Evolutionary conservation across 1,140 invertebrate genomes (phyloP), one percentile per base, ranked within the genome.

Genomic region (Neodiprion virginianus): DNA sequence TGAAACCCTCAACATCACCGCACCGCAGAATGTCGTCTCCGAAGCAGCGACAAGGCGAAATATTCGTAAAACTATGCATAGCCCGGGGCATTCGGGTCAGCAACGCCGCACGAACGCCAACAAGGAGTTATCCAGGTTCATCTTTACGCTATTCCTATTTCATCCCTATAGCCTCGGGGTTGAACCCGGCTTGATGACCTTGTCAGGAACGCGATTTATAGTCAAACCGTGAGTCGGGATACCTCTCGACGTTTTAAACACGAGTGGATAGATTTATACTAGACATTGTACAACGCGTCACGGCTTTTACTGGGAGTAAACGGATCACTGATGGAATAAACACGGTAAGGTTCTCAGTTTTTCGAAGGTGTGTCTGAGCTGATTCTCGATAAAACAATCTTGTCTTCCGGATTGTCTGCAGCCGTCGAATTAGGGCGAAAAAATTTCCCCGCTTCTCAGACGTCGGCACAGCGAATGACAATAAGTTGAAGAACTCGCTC

Each of bases 1-100:
- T 72, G 21, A 48, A n/a, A 49, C 48, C 70, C 17, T 72, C 50
- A 65, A 12, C 10, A 11, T 17, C 50, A 10, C 12, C 50, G 47
- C 72, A 69, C 40, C 69, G 17, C 47, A 65, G 81, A 80, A 84
- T 85, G 82, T 84, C 81, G 82, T 17, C 53, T 17, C 81, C 82
- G 78, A 79, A 71, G 78, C 75, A 75, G 71, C 79, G 76, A 83
- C 78, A 83, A 82, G 80, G 79, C 71, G 77, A 82, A 86, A 86
- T 88, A 85, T 86, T 87, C 84, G 83, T 85, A 85, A 87, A 86
- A 86, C 83, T 87, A 87, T 87, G 84, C 84, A 80, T 81, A 76
- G 82, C 82, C 79, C 76, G 79, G 80, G 77, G 74, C 81, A 61
- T 61, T 17, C 53, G 53, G 53, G 53, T 61, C 53, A 61, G 53